Base-by-base conservation (phyloP, 2,113 vertebrate species). In the Tricholaema leucomelas region DNA sequence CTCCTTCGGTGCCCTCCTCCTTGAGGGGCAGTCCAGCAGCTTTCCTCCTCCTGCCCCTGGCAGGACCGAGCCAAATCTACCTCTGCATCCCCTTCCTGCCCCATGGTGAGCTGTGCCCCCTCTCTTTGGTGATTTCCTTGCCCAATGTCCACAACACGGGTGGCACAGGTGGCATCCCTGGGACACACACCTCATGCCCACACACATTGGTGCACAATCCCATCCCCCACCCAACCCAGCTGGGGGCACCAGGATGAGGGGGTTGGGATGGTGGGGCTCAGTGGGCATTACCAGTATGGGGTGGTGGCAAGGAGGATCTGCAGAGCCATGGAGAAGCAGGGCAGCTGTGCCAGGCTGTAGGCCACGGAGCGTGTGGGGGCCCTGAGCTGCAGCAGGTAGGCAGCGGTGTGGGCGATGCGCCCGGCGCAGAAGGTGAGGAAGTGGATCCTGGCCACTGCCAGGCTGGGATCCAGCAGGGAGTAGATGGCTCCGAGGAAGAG, bases 401-500 rank as follows among this genome's bases (percentile, higher is more conserved):
- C 99, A 0, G 97, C 19, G 3, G 96, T 99, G 96, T 99, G 99
- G 25, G 98, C 24, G 11, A 98, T 8, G 6, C 99, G 98, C 15
- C 95, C 97, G 50, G 97, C 2, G 9, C 99, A 98, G 97, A 99
- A 98, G 42, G 98, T 58, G 23, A 98, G 93, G 94, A 99, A 99
- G 92, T 99, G 99, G 27, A 98, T 81, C 84, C 97, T 97, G 67
- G 99, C 99, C n/a, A 98, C 79, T 0, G 88, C 2, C 1, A 97
- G 97, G 3, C 95, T 96, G 12, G 99, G 99, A 25, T 97, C 97
- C 10, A 97, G 98, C 96, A 99, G 85, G 56, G 98, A 98, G 96
- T 99, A 99, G 95, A 99, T 27, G 0, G 99, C 97, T 8, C 99
- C 99, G 5, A 99, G 97, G 96, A 99, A 99, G 48, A 99, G 97